Evolutionary conservation across 2,113 vertebrate species (phyloP).

Genomic region (Nicator chloris): DNA sequence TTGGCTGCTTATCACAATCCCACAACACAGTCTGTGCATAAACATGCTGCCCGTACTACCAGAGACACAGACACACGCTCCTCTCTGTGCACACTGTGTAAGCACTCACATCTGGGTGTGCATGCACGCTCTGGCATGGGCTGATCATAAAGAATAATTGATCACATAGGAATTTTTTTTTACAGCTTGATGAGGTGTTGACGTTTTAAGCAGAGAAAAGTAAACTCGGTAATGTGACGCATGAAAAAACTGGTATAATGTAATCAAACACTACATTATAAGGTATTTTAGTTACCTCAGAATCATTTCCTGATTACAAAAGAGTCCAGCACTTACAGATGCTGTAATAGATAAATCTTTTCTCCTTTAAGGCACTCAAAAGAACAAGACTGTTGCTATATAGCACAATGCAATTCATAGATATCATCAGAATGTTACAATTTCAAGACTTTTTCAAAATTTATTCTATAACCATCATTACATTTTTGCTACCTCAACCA

Average conservation of each 20-base stretch:
- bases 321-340: neutral
- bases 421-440: neutral
- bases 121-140: rapidly evolving
- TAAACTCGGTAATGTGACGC: neutral
- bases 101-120: neutral
- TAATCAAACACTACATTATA: neutral
- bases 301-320: neutral
- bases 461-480: neutral
- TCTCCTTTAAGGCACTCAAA: neutral
- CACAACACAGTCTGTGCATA: rapidly evolving
- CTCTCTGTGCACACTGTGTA: rapidly evolving
- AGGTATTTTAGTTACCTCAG: neutral
- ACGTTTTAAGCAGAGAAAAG: neutral
- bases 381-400: neutral
- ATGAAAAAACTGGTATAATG: neutral
- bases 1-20: neutral
- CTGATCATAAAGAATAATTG: neutral
- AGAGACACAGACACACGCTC: rapidly evolving
- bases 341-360: neutral
- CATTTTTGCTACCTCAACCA: neutral
- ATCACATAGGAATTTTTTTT: neutral
- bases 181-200: neutral
- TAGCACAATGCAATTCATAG: neutral
- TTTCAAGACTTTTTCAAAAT: neutral
- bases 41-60: rapidly evolving